Evolutionary conservation across 2,888 invertebrate species (phyloP), one percentile per base, ranked within the genome.

Genomic region (Drosophila kambysellisi): DNA sequence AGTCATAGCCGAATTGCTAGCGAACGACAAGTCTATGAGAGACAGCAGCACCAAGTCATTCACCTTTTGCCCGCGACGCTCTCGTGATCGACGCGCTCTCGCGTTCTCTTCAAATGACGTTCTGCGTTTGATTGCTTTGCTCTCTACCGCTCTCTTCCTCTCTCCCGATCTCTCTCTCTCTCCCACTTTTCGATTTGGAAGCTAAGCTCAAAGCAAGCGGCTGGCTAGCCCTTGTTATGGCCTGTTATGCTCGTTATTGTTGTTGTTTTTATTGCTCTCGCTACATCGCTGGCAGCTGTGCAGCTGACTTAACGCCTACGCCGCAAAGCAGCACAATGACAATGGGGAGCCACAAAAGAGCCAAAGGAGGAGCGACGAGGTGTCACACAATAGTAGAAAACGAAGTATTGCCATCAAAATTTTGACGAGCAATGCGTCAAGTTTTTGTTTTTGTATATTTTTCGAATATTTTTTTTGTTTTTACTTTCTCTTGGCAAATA

Each of bases 401-500:
- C 82, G 81, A 64, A 76, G 69, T 70, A 52, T 61, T 72, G 73
- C 69, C 68, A 70, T 80, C 77, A 88, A 88, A 82, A 73, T 83
- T 77, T 87, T 84, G 88, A 83, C 84, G 88, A 81, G 86, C 84
- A 81, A 88, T 85, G 72, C 82, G 72, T 82, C 63, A 71, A 58
- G 41, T 56, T 67, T 65, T 25, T 60, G 37, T 54, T 41, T 29
- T 57, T 39, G 15, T 58, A 29, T 63, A 35, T 61, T 32, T 72
- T 71, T 73, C 62, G 68, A 73, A 76, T 25, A 25, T 25, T 82
- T 72, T 20, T 78, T 73, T 82, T 83, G 74, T 81, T 88, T 84
- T 84, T 83, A 85, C 88, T 84, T 84, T 84, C 88, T 84, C 86
- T 79, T 83, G 70, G 72, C 86, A 88, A 83, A 84, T 85, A 88